phyloP scores from a whole-genome alignment of 2,888 invertebrate genomes.

The Blera fallax region DNA sequence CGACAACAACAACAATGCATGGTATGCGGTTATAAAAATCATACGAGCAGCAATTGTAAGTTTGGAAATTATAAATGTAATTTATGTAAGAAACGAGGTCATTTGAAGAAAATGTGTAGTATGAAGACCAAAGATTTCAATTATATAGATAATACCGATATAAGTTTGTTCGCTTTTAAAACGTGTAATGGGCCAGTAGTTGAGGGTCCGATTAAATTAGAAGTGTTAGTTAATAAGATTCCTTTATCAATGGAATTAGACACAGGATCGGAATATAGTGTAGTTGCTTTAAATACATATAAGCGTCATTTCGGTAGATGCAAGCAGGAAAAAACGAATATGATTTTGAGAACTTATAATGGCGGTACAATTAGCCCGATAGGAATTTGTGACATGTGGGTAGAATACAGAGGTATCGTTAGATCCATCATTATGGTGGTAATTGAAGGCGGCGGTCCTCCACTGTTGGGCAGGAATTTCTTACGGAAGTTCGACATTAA shows the following conservation, averaged over 20 bases:
- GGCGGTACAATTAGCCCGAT: background rate
- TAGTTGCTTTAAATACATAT: too few species aligned
- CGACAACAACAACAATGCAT: conserved; percentile 25
- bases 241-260: conserved; percentile 43
- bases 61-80: conserved; percentile 62
- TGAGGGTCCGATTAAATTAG: too few species aligned
- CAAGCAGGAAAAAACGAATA: background rate
- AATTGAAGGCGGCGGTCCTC: conserved; percentile 12
- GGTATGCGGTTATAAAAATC: conserved; percentile 53
- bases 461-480: background rate
- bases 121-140: conserved; percentile 17
- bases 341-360: background rate
- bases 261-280: conserved; percentile 31
- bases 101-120: conserved; percentile 64
- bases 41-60: conserved; percentile 45
- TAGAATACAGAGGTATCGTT: background rate
- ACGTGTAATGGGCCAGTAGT: too few species aligned
- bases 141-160: conserved; percentile 11
- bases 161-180: too few species aligned
- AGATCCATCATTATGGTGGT: background rate
- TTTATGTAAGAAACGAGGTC: conserved; percentile 52
- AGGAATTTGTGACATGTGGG: background rate
- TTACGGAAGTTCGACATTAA: background rate
- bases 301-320: too few species aligned
- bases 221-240: background rate